These are phyloP conservation scores for Poliocrania exsul DNA, from an alignment of 2,797 vertebrate genomes.

Conservation along the genomic window DNA sequence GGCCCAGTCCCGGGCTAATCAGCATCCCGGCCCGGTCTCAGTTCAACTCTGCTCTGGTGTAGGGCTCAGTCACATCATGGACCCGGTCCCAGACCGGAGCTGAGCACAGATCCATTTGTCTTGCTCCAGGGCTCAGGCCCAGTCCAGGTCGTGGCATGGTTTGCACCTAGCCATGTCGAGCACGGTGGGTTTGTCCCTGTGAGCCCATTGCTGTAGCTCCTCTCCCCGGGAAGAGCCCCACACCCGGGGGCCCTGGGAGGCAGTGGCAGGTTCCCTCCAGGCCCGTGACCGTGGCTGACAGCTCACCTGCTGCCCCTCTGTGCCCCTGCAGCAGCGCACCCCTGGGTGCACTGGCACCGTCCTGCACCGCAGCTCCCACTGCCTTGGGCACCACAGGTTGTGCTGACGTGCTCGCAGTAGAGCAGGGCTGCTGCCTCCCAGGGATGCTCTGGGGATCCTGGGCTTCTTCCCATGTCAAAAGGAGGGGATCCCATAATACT, in stretches of 20 bases:
- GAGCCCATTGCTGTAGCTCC: not conserved
- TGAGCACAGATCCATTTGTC: not conserved
- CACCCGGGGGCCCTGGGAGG: accelerated
- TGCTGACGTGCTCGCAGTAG: not conserved
- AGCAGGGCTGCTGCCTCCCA: not conserved
- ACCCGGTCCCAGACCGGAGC: not conserved
- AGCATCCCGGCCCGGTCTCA: not conserved
- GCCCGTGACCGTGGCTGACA: accelerated
- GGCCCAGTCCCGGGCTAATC: too few species aligned
- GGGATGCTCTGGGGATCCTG: not conserved
- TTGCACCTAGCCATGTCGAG: accelerated
- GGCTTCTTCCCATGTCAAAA: not conserved
- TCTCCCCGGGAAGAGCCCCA: not conserved
- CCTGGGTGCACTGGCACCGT: not conserved
- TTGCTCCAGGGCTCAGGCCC: not conserved
- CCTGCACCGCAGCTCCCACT: not conserved
- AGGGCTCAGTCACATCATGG: too few species aligned
- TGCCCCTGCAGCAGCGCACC: too few species aligned
- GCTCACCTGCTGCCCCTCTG: accelerated
- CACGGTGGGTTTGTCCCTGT: not conserved
- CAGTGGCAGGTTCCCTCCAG: not conserved
- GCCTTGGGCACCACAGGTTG: accelerated
- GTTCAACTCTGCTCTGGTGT: not conserved
- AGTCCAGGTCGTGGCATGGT: not conserved
- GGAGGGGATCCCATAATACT: not conserved